Conservation (phyloP, 1,140 invertebrate species). For the Rhagoletis zephyria region DNA sequence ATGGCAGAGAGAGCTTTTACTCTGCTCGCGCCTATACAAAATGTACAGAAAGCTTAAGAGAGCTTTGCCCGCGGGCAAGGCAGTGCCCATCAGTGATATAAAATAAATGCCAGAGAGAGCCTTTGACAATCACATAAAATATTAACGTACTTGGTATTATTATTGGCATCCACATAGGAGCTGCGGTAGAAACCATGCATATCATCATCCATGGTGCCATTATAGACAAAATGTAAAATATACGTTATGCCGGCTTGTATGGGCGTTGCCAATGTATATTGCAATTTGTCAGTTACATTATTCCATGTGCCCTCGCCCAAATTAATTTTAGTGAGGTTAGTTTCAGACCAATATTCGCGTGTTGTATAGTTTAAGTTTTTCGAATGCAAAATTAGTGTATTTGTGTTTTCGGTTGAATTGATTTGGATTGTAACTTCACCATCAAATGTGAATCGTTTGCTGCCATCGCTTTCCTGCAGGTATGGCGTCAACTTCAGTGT, state of each 20-base stretch:
- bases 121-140: no score
- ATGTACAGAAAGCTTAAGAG: no score
- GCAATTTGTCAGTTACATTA: slow-evolving; percentile 62
- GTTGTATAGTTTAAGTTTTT: slow-evolving; percentile 75
- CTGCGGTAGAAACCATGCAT: slow-evolving; percentile 87
- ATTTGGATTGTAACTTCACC: slow-evolving; percentile 77
- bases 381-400: slow-evolving; percentile 78
- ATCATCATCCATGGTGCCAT: slow-evolving; percentile 76
- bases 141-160: slow-evolving; percentile 69
- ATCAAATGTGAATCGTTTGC: slow-evolving; percentile 77
- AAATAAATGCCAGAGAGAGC: no score
- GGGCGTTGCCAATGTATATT: slow-evolving; percentile 68
- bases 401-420: slow-evolving; percentile 62
- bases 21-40: no score
- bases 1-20: no score
- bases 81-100: no score
- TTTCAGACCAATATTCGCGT: slow-evolving; percentile 61
- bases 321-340: slow-evolving; percentile 63
- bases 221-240: slow-evolving; percentile 75
- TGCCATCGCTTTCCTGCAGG: slow-evolving; percentile 74
- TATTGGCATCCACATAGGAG: slow-evolving; percentile 77
- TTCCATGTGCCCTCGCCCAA: slow-evolving; percentile 59
- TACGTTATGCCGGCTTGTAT: slow-evolving; percentile 70
- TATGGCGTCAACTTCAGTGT: slow-evolving; percentile 77
- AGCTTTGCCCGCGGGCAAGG: no score